Conservation (phyloP, 2,113 vertebrate species). For the Eulacestoma nigropectus region DNA sequence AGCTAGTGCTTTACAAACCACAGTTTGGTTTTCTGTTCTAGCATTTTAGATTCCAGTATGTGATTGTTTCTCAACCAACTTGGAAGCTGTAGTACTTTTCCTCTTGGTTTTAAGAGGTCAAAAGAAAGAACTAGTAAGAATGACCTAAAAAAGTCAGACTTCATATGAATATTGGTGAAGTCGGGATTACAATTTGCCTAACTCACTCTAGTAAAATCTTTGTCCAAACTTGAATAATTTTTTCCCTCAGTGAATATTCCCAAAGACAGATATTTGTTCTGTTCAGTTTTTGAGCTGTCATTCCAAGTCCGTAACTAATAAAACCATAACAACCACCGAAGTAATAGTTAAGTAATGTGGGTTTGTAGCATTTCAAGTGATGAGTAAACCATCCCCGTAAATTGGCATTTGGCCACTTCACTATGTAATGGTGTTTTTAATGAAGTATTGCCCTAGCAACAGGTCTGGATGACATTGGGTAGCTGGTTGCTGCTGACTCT, state of each 20-base stretch:
- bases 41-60: background rate
- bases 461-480: constrained; percentile 41
- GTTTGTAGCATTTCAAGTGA: constrained; percentile 32
- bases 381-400: constrained; percentile 40
- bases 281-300: constrained; percentile 8
- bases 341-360: constrained; percentile 1
- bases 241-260: background rate
- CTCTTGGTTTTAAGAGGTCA: background rate
- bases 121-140: background rate
- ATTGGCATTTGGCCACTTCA: constrained; percentile 9
- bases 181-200: background rate
- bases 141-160: background rate
- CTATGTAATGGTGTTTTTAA: constrained; percentile 16
- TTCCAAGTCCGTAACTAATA: background rate
- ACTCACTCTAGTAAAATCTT: constrained; percentile 1
- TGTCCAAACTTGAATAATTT: background rate
- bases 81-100: background rate
- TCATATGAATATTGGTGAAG: background rate
- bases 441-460: constrained; percentile 42
- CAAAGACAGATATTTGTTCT: constrained; percentile 13
- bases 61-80: background rate
- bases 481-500: constrained; percentile 42
- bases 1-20: background rate
- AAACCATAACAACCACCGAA: constrained; percentile 49
- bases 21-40: background rate